These are phyloP conservation scores for Napeogenes inachia DNA, from an alignment of 2,888 invertebrate genomes.

Conservation along the genomic window DNA sequence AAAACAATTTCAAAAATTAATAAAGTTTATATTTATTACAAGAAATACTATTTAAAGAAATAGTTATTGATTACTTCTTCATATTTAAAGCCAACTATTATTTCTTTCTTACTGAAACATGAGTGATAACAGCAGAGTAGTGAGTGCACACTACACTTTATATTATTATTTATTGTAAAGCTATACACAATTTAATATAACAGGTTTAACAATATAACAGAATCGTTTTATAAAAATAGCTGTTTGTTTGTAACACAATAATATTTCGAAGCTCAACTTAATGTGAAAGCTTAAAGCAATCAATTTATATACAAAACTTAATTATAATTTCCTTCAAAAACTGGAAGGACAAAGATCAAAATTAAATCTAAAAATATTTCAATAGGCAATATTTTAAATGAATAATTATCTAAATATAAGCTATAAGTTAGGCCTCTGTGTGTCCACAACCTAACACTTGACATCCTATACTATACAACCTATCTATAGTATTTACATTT, in stretches of 20 bases:
- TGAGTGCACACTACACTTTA: background rate
- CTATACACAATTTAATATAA: conserved; percentile 14
- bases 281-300: background rate
- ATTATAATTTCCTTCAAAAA: background rate
- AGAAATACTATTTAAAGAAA: too few species aligned
- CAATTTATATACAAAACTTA: background rate
- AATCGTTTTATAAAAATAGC: background rate
- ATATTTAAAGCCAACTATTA: too few species aligned
- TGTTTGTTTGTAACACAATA: background rate
- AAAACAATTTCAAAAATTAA: too few species aligned
- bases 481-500: conserved; percentile 62
- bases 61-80: too few species aligned
- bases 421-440: conserved; percentile 31
- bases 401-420: conserved; percentile 4
- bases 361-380: conserved; percentile 1
- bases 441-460: conserved; percentile 52
- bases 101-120: too few species aligned
- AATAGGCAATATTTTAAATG: conserved; percentile 1
- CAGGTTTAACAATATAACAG: conserved; percentile 18
- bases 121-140: too few species aligned
- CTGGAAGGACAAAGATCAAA: background rate
- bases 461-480: conserved; percentile 20
- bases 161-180: background rate
- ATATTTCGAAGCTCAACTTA: background rate
- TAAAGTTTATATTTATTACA: too few species aligned